Base-by-base conservation (phyloP, 2,888 invertebrate species). In the Noctua janthina region DNA sequence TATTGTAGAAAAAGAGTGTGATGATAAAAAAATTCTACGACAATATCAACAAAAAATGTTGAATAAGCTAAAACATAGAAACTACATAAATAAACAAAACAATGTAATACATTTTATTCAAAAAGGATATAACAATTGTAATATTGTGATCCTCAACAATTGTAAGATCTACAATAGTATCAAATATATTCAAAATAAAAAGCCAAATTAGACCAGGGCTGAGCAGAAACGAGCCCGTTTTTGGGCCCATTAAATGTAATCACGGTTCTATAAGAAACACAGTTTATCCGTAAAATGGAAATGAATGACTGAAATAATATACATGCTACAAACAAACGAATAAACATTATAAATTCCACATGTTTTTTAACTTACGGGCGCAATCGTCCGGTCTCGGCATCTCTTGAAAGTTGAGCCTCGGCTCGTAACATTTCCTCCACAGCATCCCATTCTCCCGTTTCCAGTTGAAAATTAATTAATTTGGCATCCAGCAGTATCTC, bases 361-460 rank as follows among this genome's bases (percentile, higher is more conserved):
- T 84, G 84, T 79, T 76, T 71, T 67, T 64, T 76, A 73, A 83
- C 85, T 94, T 94, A 97, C 97, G 97, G 97, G 79, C 97, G 92
- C 79, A 97, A 92, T 91, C 96, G 93, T 83, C 96, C 97, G 81
- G 97, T 97, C 89, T 97, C 96, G 43, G 96, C 93, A 89, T 96
- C 96, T 90, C 96, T 93, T 29, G 97, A 97, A 78, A 97, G 94
- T 90, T 97, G 97, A 35, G 97, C 97, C 89, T 97, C 96, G 6
- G 96, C 96, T 74, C 97, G 95, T 84, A 97, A 92, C 96, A 97
- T 96, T 93, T 97, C 97, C 86, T 97, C 97, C 1, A 97, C 96
- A 51, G 96, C 96, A 76, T 96, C 96, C 96, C 96, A 97, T 94
- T 97, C 97, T 91, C 97, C 97, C 0, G 96, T 95, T 90, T 97